Evolutionary conservation across 2,113 vertebrate genomes (phyloP).

Genomic region (Embiotoca jacksoni): DNA sequence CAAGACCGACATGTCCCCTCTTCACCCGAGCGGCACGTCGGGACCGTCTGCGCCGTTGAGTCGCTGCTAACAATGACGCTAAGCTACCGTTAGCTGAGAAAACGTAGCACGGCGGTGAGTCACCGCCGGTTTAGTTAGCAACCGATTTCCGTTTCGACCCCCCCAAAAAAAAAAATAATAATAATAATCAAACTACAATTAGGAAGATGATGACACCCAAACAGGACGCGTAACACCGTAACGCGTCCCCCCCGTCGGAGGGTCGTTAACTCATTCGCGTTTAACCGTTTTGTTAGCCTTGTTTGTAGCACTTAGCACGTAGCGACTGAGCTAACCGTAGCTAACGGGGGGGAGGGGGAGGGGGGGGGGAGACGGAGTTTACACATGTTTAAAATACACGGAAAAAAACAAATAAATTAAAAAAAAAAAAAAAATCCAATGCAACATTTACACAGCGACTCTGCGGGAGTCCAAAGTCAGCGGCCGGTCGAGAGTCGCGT

Average conservation of each 20-base stretch:
- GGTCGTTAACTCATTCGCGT: background rate
- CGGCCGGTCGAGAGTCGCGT: conserved; percentile 79
- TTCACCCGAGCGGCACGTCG: too few relatives aligned
- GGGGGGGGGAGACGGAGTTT: conserved; percentile 26
- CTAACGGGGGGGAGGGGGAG: conserved; percentile 11
- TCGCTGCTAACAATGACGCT: conserved; percentile 68
- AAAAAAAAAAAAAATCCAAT: background rate
- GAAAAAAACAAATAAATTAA: background rate
- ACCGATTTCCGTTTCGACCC: background rate
- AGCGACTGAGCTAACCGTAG: conserved; percentile 29
- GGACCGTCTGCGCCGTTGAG: conserved; percentile 21
- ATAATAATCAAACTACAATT: background rate
- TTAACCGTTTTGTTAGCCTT: conserved; percentile 53
- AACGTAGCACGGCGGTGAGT: conserved; percentile 6
- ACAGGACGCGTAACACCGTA: background rate
- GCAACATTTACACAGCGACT: conserved; percentile 71
- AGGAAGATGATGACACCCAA: background rate
- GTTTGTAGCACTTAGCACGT: conserved; percentile 75
- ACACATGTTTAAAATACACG: conserved; percentile 56
- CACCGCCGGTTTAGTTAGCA: conserved; percentile 16
- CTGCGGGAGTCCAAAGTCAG: conserved; percentile 71
- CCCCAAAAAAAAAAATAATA: too few relatives aligned
- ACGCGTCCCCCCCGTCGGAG: background rate
- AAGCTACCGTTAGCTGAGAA: conserved; percentile 21
- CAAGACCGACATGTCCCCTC: background rate